A percentile compares a stretch with the other conserved stretches of the same genome.
Conservation (phyloP, 2,888 invertebrate species). For the Sarcophaga subvicina region DNA sequence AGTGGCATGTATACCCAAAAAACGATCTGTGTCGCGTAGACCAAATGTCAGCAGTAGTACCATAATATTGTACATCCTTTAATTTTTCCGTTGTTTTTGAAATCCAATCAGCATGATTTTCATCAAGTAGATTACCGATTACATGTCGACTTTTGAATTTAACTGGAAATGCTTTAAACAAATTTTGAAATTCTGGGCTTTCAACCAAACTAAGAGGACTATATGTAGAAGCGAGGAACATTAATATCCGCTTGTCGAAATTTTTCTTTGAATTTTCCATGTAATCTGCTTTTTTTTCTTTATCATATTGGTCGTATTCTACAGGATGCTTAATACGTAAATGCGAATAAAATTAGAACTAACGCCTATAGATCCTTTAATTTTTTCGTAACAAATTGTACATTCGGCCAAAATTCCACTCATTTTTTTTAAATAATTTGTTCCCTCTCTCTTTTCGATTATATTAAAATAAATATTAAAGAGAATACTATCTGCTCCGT, state of each 20-base stretch:
- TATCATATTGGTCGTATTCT: conserved; percentile 15
- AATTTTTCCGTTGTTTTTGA: neutral
- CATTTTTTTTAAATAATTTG: neutral
- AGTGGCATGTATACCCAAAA: conserved; percentile 43
- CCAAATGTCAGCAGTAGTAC: conserved; percentile 42
- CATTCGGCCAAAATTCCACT: conserved; percentile 6
- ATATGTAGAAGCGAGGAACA: conserved; percentile 11
- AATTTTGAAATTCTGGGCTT: conserved; percentile 31
- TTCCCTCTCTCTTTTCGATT: neutral
- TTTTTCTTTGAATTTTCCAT: neutral
- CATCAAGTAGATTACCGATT: conserved; percentile 1
- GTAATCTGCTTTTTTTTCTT: neutral
- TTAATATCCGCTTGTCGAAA: conserved; percentile 10
- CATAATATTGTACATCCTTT: conserved; percentile 7
- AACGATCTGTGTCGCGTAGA: conserved; percentile 25
- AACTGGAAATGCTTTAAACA: conserved; percentile 19
- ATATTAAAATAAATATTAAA: conserved; percentile 2
- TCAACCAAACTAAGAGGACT: conserved; percentile 30
- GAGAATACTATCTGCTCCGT: neutral
- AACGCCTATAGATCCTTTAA: conserved; percentile 33
- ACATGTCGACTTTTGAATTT: neutral
- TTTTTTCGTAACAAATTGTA: neutral
- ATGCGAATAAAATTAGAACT: conserved; percentile 44
- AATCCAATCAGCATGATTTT: conserved; percentile 21
- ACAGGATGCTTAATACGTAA: conserved; percentile 11